Percentiles rank a stretch among this genome's conserved stretches.
phyloP scores from a whole-genome alignment of 92 coral and sea anemone genomes.

The Palythoa heliodiscus region DNA sequence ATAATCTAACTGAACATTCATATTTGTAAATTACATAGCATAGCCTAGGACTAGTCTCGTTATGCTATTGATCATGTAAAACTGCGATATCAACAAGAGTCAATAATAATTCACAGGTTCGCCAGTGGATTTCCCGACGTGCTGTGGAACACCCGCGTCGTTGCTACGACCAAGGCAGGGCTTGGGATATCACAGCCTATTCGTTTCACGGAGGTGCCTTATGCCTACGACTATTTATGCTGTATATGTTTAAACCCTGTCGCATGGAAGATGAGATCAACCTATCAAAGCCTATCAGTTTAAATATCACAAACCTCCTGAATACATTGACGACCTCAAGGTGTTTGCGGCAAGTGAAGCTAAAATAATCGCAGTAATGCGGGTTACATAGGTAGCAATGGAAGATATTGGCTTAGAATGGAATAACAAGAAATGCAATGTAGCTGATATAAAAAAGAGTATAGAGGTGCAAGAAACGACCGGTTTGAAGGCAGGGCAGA shows the following conservation, averaged over 20 bases:
- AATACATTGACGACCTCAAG: constrained; percentile 20
- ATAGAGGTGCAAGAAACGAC: too few relatives aligned
- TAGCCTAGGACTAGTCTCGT: too few relatives aligned
- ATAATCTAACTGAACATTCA: too few relatives aligned
- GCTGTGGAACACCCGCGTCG: constrained; percentile 19
- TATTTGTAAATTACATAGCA: too few relatives aligned
- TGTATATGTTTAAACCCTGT: constrained; percentile 26
- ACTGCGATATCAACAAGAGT: too few relatives aligned
- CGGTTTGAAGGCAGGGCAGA: background rate
- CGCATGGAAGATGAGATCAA: background rate
- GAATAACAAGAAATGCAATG: background rate
- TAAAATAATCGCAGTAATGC: background rate
- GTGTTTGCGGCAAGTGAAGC: constrained; percentile 24
- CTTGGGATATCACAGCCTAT: background rate
- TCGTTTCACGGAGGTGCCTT: constrained; percentile 3
- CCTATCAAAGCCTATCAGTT: too few relatives aligned
- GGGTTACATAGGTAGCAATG: background rate
- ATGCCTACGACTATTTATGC: background rate
- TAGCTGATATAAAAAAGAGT: too few relatives aligned
- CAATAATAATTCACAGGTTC: constrained; percentile 13
- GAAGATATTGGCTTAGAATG: background rate
- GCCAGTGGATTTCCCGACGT: background rate
- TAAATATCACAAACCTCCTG: background rate
- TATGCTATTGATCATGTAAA: too few relatives aligned
- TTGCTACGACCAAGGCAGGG: background rate